Conservation (phyloP, 2,888 invertebrate genomes). For the Eretmocerus hayati region DNA sequence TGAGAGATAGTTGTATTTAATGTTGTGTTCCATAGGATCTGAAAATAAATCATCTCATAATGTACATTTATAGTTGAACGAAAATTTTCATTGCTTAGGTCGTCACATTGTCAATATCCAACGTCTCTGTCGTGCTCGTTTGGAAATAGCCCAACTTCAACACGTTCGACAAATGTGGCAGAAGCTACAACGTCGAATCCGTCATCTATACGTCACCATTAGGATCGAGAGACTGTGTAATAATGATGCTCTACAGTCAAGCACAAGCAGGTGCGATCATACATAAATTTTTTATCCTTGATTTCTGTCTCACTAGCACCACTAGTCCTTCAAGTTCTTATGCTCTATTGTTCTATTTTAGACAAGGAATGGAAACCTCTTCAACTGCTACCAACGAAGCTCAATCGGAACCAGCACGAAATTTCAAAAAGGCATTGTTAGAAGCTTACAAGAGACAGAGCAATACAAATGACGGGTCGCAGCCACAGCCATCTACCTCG, state of each 20-base stretch:
- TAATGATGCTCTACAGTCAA: slow-evolving; percentile 13
- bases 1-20: no score
- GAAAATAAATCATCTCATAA: no score
- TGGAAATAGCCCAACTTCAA: slow-evolving; percentile 48
- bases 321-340: no score
- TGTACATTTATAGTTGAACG: no score
- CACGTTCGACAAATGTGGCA: slow-evolving; percentile 60
- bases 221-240: slow-evolving; percentile 29
- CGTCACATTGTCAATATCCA: slow-evolving; percentile 5
- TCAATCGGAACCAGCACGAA: slow-evolving; percentile 22
- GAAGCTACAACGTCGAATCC: slow-evolving; percentile 56
- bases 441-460: slow-evolving; percentile 31
- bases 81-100: no score
- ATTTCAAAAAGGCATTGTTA: slow-evolving; percentile 31
- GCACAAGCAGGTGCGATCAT: slow-evolving; percentile 12
- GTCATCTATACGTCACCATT: slow-evolving; percentile 51
- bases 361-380: slow-evolving; percentile 6
- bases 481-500: slow-evolving; percentile 13
- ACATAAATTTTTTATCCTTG: no score
- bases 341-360: not conserved
- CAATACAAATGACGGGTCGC: slow-evolving; percentile 14
- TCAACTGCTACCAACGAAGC: slow-evolving; percentile 23
- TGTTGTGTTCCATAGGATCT: no score
- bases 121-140: slow-evolving; percentile 25
- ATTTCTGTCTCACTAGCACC: no score